These are phyloP conservation scores for Myotis daubentonii DNA, from an alignment of 2,797 vertebrate species.

Conservation along the genomic window DNA sequence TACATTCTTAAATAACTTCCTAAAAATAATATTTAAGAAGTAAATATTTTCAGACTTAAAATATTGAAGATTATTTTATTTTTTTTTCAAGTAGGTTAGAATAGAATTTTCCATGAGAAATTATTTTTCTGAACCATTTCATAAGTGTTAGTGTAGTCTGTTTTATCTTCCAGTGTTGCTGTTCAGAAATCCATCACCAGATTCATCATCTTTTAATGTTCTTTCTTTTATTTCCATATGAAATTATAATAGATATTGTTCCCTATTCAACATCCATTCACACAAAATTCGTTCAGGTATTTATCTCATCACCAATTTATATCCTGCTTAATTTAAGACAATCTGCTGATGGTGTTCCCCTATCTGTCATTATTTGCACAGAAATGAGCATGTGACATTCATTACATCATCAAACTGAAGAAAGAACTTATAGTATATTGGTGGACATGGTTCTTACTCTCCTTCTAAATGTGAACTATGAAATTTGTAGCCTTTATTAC, in stretches of 20 bases:
- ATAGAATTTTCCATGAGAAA: slow-evolving; percentile 7
- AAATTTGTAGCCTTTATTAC: not conserved
- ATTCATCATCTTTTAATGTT: not conserved
- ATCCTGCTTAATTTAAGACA: not conserved
- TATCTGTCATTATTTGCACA: not conserved
- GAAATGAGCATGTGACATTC: not conserved
- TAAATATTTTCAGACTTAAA: not conserved
- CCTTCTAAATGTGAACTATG: not conserved
- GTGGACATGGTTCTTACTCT: not conserved
- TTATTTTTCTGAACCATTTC: slow-evolving; percentile 18
- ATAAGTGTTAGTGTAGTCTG: not conserved
- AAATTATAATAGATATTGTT: not conserved
- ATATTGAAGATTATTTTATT: not conserved
- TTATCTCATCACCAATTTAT: not conserved
- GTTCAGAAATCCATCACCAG: not conserved
- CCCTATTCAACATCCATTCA: not conserved
- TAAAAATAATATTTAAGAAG: not conserved
- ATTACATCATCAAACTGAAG: not conserved
- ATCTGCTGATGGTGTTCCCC: not conserved
- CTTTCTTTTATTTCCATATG: not conserved
- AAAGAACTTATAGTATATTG: not conserved
- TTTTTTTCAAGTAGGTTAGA: not conserved
- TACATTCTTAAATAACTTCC: not conserved
- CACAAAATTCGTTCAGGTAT: not conserved
- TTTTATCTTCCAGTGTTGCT: not conserved